Base-by-base conservation (phyloP, 2,113 vertebrate species). In the Seriola aureovittata region DNA sequence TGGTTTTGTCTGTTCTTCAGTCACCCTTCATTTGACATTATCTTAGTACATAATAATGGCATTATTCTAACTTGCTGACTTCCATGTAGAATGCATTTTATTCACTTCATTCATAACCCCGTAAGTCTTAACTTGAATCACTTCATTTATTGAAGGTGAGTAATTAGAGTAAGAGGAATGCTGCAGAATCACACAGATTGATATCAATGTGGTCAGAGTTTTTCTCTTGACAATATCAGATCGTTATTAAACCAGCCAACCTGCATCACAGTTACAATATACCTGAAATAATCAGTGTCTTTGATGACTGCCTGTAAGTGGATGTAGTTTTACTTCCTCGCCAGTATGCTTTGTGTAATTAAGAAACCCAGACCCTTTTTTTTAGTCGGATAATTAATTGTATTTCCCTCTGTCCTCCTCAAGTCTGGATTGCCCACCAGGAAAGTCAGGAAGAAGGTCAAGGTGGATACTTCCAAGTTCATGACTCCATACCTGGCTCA, bases 401-500 rank as follows among this genome's bases (percentile, higher is more conserved):
- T 67, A 5, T 71, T 66, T 64, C 21, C n/a, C 11, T 79, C n/a
- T 84, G 34, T 52, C 70, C 66, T 46, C 29, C 55, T 44, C 5
- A 63, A 95, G 94, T 21, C 85, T 57, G 95, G 95, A 16, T 89
- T 96, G 66, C 94, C 93, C 14, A 83, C 85, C 80, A 96, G 96
- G 84, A 97, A 94, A 85, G 96, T 91, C 69, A 96, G 76, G 34
- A 95, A 96, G 88, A 96, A 92, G 85, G 95, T 86, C 29, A 98
- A 98, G 93, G 96, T 99, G 92, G 98, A 99, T 79, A 87, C 96
- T 6, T 97, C 98, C 32, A 99, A 98, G 93, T 99, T 98, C 91
- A 95, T 98, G 97, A 99, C 98, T 1, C 98, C 98, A 13, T 99
- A 99, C 85, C 94, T 99, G 92, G 94, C 96, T 60, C 98, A 99